phyloP scores from a whole-genome alignment of 1,140 invertebrate species.

The Caenorhabditis latens region DNA sequence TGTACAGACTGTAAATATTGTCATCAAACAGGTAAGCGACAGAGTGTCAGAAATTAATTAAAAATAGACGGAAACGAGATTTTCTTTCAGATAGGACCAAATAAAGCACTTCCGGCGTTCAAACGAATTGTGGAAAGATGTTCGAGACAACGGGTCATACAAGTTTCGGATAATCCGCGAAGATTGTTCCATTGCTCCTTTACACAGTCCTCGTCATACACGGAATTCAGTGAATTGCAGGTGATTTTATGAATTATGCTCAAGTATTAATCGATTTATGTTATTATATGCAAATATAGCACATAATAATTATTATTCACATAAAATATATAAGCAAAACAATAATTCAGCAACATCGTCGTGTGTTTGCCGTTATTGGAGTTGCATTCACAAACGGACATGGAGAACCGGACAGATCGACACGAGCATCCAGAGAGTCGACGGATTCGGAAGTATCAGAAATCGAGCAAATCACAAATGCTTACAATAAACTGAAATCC shows the following conservation, averaged over 20 bases:
- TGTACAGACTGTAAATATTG: conserved; percentile 57
- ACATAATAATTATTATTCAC: no score
- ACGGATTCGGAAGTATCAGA: conserved; percentile 51
- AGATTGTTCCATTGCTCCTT: conserved; percentile 69
- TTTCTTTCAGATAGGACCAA: conserved; percentile 23
- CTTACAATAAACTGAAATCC: conserved; percentile 55
- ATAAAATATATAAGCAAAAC: no score
- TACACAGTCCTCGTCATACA: conserved; percentile 66
- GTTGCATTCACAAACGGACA: conserved; percentile 61
- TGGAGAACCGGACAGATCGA: not conserved
- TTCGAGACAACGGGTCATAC: conserved; percentile 56
- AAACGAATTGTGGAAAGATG: conserved; percentile 58
- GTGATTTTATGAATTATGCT: conserved; percentile 58
- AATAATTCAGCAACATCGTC: conserved; percentile 67
- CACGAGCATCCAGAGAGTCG: conserved; percentile 54
- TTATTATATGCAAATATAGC: no score
- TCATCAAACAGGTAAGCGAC: conserved; percentile 50
- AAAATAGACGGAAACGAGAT: not conserved
- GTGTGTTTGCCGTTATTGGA: conserved; percentile 71
- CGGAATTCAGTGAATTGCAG: conserved; percentile 73
- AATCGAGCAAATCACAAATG: conserved; percentile 34
- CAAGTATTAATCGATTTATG: not conserved
- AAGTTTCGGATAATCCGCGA: conserved; percentile 70
- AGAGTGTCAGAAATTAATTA: not conserved
- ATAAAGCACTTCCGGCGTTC: conserved; percentile 58